Conservation (phyloP, 2,797 vertebrate genomes). For the Staurois parvus region DNA sequence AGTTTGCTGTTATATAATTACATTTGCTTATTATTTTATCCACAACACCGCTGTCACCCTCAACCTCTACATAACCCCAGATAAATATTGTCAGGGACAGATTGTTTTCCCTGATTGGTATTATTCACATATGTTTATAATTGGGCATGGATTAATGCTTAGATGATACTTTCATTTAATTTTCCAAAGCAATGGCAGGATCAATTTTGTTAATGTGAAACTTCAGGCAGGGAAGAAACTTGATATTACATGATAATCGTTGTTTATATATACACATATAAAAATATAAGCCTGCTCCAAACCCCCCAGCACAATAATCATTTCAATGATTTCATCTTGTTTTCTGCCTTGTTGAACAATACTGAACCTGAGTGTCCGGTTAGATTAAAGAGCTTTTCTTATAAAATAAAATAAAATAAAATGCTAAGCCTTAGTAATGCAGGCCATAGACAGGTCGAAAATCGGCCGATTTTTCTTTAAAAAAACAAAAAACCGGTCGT, state of each 20-base stretch:
- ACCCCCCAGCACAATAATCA: background rate
- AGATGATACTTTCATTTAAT: slow-evolving; percentile 21
- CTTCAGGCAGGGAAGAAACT: background rate
- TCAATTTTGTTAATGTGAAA: slow-evolving; percentile 11
- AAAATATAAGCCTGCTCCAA: background rate
- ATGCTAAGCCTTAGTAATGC: background rate
- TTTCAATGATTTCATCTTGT: background rate
- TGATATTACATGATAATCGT: slow-evolving; percentile 15
- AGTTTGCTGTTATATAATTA: background rate
- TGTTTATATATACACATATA: slow-evolving; percentile 5
- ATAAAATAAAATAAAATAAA: no score
- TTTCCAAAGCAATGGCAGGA: slow-evolving; percentile 5
- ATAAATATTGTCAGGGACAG: background rate
- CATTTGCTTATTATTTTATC: background rate
- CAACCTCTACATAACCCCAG: slow-evolving; percentile 16
- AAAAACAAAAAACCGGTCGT: no score
- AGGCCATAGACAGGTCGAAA: no score
- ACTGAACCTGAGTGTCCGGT: background rate
- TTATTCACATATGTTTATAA: background rate
- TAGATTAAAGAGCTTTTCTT: background rate
- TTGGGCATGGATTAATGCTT: background rate
- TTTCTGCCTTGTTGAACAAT: background rate
- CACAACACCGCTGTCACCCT: background rate
- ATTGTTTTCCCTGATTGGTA: slow-evolving; percentile 19
- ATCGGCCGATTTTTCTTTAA: no score